A percentile compares a stretch with the other conserved stretches of the same genome.
Conservation (phyloP, 2,797 vertebrate species). For the Pipistrellus pipistrellus region DNA sequence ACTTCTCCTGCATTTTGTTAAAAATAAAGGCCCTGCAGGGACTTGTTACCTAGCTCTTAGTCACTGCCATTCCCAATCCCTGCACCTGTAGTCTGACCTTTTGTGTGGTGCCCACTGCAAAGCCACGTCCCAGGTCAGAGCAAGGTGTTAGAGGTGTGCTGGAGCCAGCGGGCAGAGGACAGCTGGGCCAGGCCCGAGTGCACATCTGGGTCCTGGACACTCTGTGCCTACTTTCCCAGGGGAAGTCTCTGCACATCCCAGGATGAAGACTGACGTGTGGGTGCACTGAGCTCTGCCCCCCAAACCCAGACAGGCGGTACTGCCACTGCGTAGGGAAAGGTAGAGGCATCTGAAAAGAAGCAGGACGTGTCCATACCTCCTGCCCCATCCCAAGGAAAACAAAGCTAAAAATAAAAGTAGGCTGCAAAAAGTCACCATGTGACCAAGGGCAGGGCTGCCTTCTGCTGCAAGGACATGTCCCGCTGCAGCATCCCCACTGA, state of each 20-base stretch:
- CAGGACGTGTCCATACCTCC: not conserved
- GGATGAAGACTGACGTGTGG: not conserved
- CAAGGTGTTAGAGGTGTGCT: fast-evolving
- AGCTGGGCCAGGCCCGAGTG: too few species aligned
- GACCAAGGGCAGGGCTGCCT: not conserved
- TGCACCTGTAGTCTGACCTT: not conserved
- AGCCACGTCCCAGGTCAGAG: fast-evolving
- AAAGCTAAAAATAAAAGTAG: not conserved
- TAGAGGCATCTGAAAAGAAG: conserved; percentile 21
- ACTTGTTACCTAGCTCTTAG: not conserved
- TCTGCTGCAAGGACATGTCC: not conserved
- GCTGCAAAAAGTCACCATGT: not conserved
- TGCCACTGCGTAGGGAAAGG: not conserved
- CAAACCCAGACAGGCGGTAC: not conserved
- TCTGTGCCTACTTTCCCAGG: not conserved
- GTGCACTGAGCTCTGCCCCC: not conserved
- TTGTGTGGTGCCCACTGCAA: not conserved
- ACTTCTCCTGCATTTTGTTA: not conserved
- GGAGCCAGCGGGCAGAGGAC: not conserved
- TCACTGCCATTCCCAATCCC: not conserved
- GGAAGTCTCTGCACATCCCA: not conserved
- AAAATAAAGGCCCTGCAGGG: not conserved
- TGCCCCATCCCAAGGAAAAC: not conserved
- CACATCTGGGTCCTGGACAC: not conserved
- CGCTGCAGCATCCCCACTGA: conserved; percentile 68